These are phyloP conservation scores for Marasmarcha lunaedactyla DNA, from an alignment of 2,888 invertebrate genomes.

Conservation along the genomic window DNA sequence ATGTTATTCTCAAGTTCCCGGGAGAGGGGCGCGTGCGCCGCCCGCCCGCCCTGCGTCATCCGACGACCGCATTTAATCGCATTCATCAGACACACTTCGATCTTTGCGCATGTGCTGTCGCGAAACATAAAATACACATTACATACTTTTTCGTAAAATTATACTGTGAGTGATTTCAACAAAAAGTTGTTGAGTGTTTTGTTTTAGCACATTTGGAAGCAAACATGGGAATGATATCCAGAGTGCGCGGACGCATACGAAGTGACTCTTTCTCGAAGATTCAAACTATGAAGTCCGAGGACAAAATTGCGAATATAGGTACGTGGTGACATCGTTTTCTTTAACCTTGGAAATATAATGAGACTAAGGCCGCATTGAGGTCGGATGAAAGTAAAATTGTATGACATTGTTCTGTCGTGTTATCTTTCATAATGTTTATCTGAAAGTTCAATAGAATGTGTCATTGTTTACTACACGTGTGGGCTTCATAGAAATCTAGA, in stretches of 20 bases:
- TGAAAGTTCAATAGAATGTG: neutral
- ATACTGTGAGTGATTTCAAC: too few species aligned
- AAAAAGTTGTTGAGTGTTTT: too few species aligned
- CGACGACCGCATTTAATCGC: conserved; percentile 35
- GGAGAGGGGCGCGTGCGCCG: conserved; percentile 21
- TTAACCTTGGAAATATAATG: neutral
- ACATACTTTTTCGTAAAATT: conserved; percentile 1
- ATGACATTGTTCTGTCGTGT: too few species aligned
- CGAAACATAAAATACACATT: conserved; percentile 7
- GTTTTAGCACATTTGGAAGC: too few species aligned
- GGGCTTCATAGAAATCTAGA: too few species aligned
- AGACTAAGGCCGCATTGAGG: neutral
- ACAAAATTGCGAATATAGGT: conserved; percentile 79
- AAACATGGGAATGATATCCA: conserved; percentile 78
- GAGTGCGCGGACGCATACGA: conserved; percentile 75
- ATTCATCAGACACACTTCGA: conserved; percentile 44
- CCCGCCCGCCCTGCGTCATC: conserved; percentile 36
- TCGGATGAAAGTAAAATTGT: neutral
- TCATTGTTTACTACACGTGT: conserved; percentile 1
- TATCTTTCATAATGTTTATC: neutral
- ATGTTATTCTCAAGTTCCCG: neutral
- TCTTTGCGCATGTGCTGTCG: conserved; percentile 25
- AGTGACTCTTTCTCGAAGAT: conserved; percentile 74
- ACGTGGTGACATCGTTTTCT: conserved; percentile 14
- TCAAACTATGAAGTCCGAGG: conserved; percentile 72